phyloP scores from a whole-genome alignment of 2,113 vertebrate genomes.

The Dasyprocta punctata region DNA sequence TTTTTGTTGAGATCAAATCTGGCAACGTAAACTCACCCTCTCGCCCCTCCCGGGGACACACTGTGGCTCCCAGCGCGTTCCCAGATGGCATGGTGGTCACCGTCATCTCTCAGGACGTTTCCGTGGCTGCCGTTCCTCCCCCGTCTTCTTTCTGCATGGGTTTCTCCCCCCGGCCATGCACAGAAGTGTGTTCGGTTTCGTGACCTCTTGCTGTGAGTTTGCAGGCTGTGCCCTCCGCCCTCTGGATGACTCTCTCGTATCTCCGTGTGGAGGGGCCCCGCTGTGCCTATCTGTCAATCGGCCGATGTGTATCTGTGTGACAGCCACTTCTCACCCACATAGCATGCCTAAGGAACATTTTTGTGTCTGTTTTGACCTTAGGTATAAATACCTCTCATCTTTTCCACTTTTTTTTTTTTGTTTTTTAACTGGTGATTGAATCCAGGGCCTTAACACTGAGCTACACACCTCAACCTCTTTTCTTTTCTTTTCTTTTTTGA shows the following conservation, averaged over 20 bases:
- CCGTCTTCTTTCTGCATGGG: neutral
- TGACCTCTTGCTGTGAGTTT: neutral
- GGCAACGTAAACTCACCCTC: neutral
- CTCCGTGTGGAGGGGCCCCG: neutral
- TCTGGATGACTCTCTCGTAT: neutral
- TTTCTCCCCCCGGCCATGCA: neutral
- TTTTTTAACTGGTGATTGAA: neutral
- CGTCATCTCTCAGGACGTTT: neutral
- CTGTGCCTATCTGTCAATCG: neutral
- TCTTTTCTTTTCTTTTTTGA: neutral
- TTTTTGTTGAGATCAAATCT: neutral
- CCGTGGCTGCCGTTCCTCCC: fast-evolving
- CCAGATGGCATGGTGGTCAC: neutral
- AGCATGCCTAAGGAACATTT: neutral
- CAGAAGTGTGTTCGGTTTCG: neutral
- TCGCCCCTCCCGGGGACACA: neutral
- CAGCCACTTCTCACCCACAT: neutral
- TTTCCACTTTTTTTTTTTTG: neutral
- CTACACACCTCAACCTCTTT: neutral
- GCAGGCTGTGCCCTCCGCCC: fast-evolving
- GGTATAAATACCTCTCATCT: neutral
- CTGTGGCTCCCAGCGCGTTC: neutral
- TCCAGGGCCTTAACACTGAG: neutral
- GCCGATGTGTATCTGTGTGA: neutral
- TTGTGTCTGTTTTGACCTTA: neutral